Base-by-base conservation (phyloP, 1,140 invertebrate genomes). In the Drosophila mauritiana region DNA sequence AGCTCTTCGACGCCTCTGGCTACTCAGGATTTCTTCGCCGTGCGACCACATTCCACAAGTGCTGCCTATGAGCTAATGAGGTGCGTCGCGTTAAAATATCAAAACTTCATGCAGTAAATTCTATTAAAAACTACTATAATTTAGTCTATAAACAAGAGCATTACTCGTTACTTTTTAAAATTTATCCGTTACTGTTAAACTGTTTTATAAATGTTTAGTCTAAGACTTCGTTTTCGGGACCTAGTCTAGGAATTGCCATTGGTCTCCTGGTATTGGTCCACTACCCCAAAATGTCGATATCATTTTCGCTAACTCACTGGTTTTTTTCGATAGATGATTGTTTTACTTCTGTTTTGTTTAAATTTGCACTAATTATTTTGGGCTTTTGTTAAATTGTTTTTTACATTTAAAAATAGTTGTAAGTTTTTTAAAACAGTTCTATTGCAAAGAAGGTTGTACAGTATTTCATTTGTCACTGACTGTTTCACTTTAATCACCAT, bases 1-100 rank as follows among this genome's bases (percentile, higher is more conserved):
- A 75, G 45, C 10, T 62, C 76, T 3, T 67, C 90, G n/a, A 75
- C 88, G 15, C 67, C 70, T 5, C 36, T 89, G 54, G 46, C 72
- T 36, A 64, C 65, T 31, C 84, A 78, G 84, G 89, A 91, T 3
- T 39, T 45, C 8, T 63, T 65, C n/a, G 49, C 73, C 46, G 73
- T 80, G 25, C 78, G 90, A 57, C 90, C 90, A 69, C 90, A 91
- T 81, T 91, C 90, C 56, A 91, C 86, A 22, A 91, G 90, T 78
- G 83, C 83, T 76, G 84, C 80, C 73, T 91, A 90, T 70, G 90
- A 91, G 51, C 76, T 91, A 69, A 91, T 91, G 90, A 91, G 90
- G 90, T 91, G 88, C 88, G 90, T 91, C 91, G 84, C 67, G 82
- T 67, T 75, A 74, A 63, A 51, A 54, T 69, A 75, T 48, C 17